Evolutionary conservation across 2,888 invertebrate genomes (phyloP), one percentile per base, ranked within the genome.

Genomic region (Polyommatus icarus): DNA sequence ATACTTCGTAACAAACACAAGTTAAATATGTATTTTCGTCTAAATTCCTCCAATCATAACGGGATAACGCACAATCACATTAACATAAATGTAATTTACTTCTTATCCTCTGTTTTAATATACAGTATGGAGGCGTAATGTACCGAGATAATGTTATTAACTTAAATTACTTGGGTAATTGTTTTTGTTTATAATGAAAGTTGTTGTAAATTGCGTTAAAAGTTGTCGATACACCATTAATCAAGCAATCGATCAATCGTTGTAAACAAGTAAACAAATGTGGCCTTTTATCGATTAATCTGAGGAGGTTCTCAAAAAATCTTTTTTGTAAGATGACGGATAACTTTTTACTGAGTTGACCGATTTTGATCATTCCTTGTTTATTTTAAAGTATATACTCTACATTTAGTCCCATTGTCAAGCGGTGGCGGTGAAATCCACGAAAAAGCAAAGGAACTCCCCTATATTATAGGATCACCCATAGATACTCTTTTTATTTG

Each of bases 131-230:
- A 10, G 61, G 20, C 20, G 20, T 24, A 12, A 61, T 61, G 20
- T 24, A 12, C 12, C 61, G 10, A 24, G 18, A 59, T 12, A 24
- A 61, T 10, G 20, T 20, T 61, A 24, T 61, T 61, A 24, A 61
- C 61, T 61, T 61, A 24, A 61, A 61, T 61, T 61, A 61, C 61
- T 61, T 61, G 20, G 24, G 24, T 61, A 61, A 61, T 61, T 61
- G 24, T 61, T 20, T 61, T 61, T 61, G 61, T 61, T 61, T 61
- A 61, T 61, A 61, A 61, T 61, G 24, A 61, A 61, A 20, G 20
- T 61, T 61, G 61, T 61, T 61, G 61, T 24, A 61, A 61, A 61
- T 61, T 61, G 24, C 61, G 20, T 61, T 61, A 24, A 61, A 61
- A 61, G 61, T 61, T 61, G 61, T 24, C 24, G 61, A 61, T 24